These are phyloP conservation scores for Carcharodon carcharias DNA, from an alignment of 2,797 vertebrate species.

Conservation along the genomic window DNA sequence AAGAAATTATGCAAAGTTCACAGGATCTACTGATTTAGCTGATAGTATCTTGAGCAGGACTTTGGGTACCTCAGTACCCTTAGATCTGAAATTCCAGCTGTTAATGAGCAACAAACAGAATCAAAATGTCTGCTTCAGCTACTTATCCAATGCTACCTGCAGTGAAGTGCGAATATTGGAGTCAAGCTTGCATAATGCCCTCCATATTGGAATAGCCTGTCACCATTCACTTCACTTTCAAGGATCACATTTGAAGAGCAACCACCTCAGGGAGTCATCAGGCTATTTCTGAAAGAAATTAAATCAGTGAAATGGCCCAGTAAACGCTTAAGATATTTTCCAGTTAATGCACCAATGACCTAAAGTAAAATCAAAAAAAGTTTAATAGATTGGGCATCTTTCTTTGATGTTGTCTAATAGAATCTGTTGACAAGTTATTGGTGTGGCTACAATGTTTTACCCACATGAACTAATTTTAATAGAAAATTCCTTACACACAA, in stretches of 20 bases:
- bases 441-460: not conserved
- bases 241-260: not conserved
- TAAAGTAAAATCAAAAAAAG: not conserved
- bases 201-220: not conserved
- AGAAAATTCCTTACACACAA: not conserved
- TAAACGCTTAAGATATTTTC: not conserved
- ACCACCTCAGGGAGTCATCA: not conserved
- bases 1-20: not conserved
- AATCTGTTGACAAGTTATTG: not conserved
- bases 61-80: not conserved
- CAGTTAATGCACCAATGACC: not conserved
- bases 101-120: not conserved
- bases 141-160: not conserved
- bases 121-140: not conserved
- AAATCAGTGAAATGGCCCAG: not conserved
- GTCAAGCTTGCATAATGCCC: not conserved
- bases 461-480: not conserved
- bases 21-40: not conserved
- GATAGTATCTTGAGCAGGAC: not conserved
- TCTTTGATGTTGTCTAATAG: not conserved
- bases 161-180: not conserved
- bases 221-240: not conserved
- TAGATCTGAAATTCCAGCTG: not conserved
- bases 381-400: not conserved
- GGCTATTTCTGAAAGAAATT: not conserved